Evolutionary conservation across 2,797 vertebrate species (phyloP).

Genomic region (Enteromius paludinosus): DNA sequence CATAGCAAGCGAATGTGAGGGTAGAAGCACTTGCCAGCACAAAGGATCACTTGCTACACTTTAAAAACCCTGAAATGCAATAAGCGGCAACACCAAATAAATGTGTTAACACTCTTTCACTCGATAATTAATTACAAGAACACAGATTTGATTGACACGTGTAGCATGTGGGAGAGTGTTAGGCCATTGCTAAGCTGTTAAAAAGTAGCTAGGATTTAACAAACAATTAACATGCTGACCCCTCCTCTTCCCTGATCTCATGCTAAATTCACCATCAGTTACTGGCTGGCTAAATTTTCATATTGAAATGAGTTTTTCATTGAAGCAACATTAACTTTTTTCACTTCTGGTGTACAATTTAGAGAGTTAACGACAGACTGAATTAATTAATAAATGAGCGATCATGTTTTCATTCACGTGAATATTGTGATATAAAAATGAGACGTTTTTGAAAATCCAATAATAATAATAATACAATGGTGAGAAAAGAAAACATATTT

Average conservation of each 20-base stretch:
- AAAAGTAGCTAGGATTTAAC: constrained; percentile 8
- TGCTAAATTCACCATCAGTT: background rate
- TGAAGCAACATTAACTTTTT: background rate
- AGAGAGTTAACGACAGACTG: background rate
- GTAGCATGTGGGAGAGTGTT: background rate
- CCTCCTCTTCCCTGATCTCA: background rate
- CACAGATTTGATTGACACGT: background rate
- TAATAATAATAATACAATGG: too few species aligned
- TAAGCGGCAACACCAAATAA: background rate
- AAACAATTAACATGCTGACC: constrained; percentile 2
- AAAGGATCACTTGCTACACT: constrained; percentile 22
- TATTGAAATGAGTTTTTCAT: background rate
- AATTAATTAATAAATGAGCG: background rate
- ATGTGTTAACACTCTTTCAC: background rate
- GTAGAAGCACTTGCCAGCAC: constrained; percentile 20
- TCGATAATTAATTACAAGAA: constrained; percentile 15
- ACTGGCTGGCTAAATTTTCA: background rate
- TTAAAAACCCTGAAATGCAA: constrained; percentile 25
- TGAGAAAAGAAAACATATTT: background rate
- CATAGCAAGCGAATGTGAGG: constrained; percentile 7
- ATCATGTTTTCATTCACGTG: background rate
- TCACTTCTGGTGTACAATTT: background rate
- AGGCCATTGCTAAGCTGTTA: background rate
- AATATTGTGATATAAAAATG: background rate
- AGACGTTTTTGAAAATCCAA: background rate